Conservation (phyloP, 2,797 vertebrate species). For the Uromys caudimaculatus region DNA sequence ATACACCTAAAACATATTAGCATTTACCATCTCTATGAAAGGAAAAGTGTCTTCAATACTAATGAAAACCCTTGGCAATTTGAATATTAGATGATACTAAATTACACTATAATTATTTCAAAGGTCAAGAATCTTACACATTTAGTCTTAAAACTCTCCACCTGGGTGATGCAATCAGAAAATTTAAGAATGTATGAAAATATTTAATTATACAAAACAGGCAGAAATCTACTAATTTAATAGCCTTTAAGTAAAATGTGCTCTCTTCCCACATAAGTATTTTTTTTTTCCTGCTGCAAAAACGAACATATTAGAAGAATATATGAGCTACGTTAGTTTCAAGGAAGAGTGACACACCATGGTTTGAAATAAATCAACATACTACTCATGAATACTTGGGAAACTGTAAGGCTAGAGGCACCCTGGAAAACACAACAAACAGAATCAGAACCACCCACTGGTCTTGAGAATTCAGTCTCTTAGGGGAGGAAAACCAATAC, state of each 20-base stretch:
- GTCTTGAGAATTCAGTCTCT: background rate
- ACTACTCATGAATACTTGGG: background rate
- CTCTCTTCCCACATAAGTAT: slow-evolving; percentile 34
- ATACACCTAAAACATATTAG: slow-evolving; percentile 35
- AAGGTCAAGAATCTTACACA: slow-evolving; percentile 79
- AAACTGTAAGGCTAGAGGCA: background rate
- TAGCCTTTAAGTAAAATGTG: slow-evolving; percentile 68
- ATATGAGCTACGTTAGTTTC: slow-evolving; percentile 9
- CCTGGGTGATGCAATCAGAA: slow-evolving; percentile 75
- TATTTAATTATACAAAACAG: slow-evolving; percentile 77
- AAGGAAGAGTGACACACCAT: slow-evolving; percentile 12
- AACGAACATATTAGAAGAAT: slow-evolving; percentile 38
- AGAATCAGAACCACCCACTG: background rate
- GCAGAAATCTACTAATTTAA: slow-evolving; percentile 69
- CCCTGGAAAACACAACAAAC: background rate
- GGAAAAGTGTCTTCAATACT: slow-evolving; percentile 46
- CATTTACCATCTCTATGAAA: slow-evolving; percentile 44
- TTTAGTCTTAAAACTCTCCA: slow-evolving; percentile 74
- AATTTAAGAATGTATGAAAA: slow-evolving; percentile 77
- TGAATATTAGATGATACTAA: slow-evolving; percentile 73
- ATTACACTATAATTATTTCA: slow-evolving; percentile 79
- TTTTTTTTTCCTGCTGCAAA: background rate
- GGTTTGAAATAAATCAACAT: slow-evolving; percentile 36
- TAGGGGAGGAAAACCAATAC: background rate
- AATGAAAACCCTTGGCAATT: slow-evolving; percentile 74